These are phyloP conservation scores for Tetragnatha montana DNA, from an alignment of 2,888 invertebrate species.

Conservation along the genomic window DNA sequence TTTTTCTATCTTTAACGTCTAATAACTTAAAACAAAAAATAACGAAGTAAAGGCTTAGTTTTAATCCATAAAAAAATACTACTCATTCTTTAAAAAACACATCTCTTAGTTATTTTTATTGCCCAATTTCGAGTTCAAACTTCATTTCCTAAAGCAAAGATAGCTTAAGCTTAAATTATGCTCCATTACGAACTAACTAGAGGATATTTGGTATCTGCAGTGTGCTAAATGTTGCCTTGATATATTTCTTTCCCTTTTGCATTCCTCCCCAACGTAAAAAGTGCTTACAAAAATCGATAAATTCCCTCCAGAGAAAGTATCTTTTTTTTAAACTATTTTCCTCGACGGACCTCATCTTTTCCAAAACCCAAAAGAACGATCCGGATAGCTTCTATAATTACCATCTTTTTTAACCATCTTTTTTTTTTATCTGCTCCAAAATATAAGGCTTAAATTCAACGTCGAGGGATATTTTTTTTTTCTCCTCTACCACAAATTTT, in stretches of 20 bases:
- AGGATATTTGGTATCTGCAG: background rate
- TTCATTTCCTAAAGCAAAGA: background rate
- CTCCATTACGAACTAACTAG: background rate
- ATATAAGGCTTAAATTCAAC: slow-evolving; percentile 32
- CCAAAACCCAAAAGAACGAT: slow-evolving; percentile 31
- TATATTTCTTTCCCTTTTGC: background rate
- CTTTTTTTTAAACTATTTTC: slow-evolving; percentile 20
- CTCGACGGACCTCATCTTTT: slow-evolving; percentile 20
- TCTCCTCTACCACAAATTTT: slow-evolving; percentile 39
- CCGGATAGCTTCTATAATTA: slow-evolving; percentile 64
- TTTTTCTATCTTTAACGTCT: no score
- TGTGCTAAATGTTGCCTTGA: background rate
- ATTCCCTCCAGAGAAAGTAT: slow-evolving; percentile 46
- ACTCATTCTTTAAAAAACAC: background rate
- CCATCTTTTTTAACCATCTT: slow-evolving; percentile 31
- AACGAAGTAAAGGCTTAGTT: no score
- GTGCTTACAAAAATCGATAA: slow-evolving; percentile 48
- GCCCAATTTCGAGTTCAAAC: background rate
- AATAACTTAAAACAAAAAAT: no score
- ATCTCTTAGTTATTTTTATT: background rate
- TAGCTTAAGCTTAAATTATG: background rate
- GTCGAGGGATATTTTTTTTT: slow-evolving; percentile 17
- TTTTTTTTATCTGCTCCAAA: slow-evolving; percentile 23
- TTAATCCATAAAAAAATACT: no score
- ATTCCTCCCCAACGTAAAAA: slow-evolving; percentile 12